A percentile compares a stretch with the other conserved stretches of the same genome.
Conservation (phyloP, 2,888 invertebrate species). For the Papilio elwesi region DNA sequence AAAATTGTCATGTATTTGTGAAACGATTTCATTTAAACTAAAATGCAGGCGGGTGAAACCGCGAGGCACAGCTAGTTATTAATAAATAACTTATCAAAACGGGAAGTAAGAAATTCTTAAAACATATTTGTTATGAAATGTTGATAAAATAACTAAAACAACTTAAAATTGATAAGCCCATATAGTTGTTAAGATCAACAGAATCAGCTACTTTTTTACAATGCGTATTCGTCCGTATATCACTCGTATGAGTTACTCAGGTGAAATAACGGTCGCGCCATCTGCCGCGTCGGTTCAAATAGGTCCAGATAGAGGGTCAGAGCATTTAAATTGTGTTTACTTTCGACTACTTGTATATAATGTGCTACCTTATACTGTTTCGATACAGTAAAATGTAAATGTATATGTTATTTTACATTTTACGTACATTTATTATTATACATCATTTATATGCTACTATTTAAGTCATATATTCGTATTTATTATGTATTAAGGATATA, state of each 20-base stretch:
- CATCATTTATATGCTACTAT: no score
- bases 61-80: no score
- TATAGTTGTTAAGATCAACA: neutral
- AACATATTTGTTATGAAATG: neutral
- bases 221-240: constrained; percentile 4
- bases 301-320: neutral
- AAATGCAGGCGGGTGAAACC: no score
- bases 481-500: no score
- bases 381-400: neutral
- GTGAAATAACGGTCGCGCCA: constrained; percentile 16
- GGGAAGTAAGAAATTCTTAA: neutral
- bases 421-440: no score
- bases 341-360: neutral
- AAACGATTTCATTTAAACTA: no score
- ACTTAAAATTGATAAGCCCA: neutral
- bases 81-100: neutral
- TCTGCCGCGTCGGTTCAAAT: constrained; percentile 7
- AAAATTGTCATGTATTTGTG: no score
- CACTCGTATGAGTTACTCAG: constrained; percentile 4
- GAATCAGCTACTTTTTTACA: neutral
- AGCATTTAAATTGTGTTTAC: neutral
- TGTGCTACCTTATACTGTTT: neutral
- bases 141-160: neutral
- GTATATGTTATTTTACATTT: no score
- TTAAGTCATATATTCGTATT: no score